A percentile compares a stretch with the other conserved stretches of the same genome.
These are phyloP conservation scores for Tragulus kanchil DNA, from an alignment of 2,113 vertebrate genomes.

Conservation along the genomic window DNA sequence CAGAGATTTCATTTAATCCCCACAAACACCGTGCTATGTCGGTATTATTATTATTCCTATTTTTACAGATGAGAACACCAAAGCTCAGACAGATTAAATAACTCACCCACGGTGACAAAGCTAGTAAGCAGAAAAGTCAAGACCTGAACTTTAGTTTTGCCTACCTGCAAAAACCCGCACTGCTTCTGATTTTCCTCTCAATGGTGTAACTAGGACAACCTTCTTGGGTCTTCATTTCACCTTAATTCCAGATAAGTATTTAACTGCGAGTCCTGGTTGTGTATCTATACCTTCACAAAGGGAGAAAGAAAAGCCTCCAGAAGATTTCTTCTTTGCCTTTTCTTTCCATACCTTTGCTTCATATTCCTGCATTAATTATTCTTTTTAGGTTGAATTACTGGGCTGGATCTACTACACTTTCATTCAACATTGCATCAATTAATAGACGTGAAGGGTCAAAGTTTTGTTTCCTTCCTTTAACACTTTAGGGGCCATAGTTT, in stretches of 20 bases:
- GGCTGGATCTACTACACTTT: background rate
- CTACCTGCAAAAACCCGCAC: background rate
- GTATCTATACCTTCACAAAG: constrained; percentile 21
- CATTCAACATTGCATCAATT: background rate
- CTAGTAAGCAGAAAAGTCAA: constrained; percentile 37
- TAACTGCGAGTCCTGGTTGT: background rate
- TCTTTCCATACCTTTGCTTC: constrained; percentile 35
- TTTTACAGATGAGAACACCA: constrained; percentile 63
- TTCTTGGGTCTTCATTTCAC: constrained; percentile 46
- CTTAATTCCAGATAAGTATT: background rate
- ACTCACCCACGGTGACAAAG: constrained; percentile 56
- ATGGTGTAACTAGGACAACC: background rate
- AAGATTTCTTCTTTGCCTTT: background rate
- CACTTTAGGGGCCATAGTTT: background rate
- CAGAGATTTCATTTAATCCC: constrained; percentile 72
- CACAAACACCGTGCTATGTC: constrained; percentile 22
- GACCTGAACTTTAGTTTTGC: constrained; percentile 41
- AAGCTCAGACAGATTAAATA: constrained; percentile 57
- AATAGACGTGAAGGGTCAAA: background rate
- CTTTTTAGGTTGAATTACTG: constrained; percentile 13
- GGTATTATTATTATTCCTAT: constrained; percentile 42
- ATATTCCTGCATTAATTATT: constrained; percentile 11
- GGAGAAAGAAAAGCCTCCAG: background rate
- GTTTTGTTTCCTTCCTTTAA: background rate
- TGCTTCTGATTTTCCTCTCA: constrained; percentile 21